Base-by-base conservation (phyloP, 1,140 invertebrate species). In the Euglossa dilemma region DNA sequence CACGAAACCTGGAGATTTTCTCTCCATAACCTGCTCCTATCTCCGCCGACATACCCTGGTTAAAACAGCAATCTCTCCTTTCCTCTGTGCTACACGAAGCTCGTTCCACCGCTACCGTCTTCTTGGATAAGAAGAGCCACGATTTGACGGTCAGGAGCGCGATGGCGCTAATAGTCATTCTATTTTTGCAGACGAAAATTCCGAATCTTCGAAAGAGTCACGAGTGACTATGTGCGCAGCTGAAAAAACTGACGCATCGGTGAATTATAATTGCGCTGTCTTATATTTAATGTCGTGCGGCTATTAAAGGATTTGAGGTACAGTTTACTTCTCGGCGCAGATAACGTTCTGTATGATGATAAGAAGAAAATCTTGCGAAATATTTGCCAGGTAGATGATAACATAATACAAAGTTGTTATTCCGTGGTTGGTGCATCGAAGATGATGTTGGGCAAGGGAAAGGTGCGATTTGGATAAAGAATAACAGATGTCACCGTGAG, bases 1-100 rank as follows among this genome's bases (percentile, higher is more conserved):
- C 59, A 45, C 66, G 80, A 78, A 83, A 61, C 70, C 67, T 8
- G 73, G 36, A 54, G 74, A 83, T 87, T 87, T 87, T 88, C 86
- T 80, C 84, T 72, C 43, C 4, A 25, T 36, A 63, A 63, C 72
- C 66, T 25, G 76, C 52, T 76, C 54, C 70, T 63, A 52, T 54
- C 83, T 66, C 61, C 57, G 18, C 70, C 86, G 74, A 80, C 71
- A 83, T 82, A 84, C 80, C 86, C 86, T 87, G 76, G 52, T 83
- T 87, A 71, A 79, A 76, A n/a, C 54, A 47, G 50, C 36, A 43
- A 64, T 25, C 50, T 74, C 66, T 64, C 79, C 45, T 54, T 45
- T 28, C 25, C 47, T 14, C 7, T 23, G 57, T 4, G 12, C n/a
- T 12, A 23, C 47, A 28, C 9, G 3, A 0, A 36, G 9, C 12